Base-by-base conservation (phyloP, 2,888 invertebrate species). In the Cephus sareptanus region DNA sequence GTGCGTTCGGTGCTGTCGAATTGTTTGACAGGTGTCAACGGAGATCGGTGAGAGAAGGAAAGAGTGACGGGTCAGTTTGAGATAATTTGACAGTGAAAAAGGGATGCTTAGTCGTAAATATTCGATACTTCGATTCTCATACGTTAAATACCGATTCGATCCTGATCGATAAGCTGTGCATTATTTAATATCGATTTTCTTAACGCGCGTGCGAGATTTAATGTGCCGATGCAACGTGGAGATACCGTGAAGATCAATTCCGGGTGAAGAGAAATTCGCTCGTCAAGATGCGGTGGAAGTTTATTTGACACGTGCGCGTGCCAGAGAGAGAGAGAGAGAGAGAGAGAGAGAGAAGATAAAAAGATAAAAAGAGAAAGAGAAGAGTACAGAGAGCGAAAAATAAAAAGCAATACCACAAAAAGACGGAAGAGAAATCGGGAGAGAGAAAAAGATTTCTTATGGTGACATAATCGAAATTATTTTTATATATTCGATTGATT, bases 261-360 rank as follows among this genome's bases (percentile, higher is more conserved):
- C 23, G 40, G 40, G 40, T 56, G 40, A 56, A 71, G 31, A 31
- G 31, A 74, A 34, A 34, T 33, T n/a, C 34, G 37, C 23, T 23
- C 31, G 75, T 76, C 77, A 83, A 81, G 74, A 84, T 82, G 83
- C 80, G 81, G 80, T 83, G 84, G 84, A 84, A 84, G 83, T 82
- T 83, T 73, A 75, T 80, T 77, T 83, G 81, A 83, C 79, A 78
- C 34, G 71, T 33, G 71, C 71, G 71, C 71, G 71, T 33, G 31
- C 71, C 31, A 70, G 70, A 70, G 40, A 40, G 40, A 40, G 40
- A 40, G 4, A 40, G 40, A 13, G 13, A 37, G 37, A 37, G 37
- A 37, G 37, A 37, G 35, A 35, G 35, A 35, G 35, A 35, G 12
- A 35, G 12, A 23, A 15, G 1, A 15, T 34, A 40, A 40, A 40